Evolutionary conservation across 2,888 invertebrate genomes (phyloP).

Genomic region (Pherbina coryleti): DNA sequence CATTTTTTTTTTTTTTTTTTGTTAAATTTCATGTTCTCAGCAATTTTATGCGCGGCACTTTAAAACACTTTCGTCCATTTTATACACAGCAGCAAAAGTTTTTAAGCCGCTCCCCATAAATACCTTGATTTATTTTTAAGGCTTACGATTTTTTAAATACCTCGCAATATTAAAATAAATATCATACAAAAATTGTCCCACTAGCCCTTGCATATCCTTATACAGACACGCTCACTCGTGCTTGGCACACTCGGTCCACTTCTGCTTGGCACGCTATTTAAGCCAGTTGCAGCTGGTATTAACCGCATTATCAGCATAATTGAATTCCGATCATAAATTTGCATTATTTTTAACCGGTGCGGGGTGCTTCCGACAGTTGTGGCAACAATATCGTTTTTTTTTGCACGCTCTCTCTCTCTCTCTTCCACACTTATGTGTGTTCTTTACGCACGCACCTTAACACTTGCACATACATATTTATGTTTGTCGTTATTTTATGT

Average conservation of each 20-base stretch:
- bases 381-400: not conserved
- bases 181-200: too few species aligned
- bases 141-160: too few species aligned
- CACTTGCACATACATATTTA: not conserved
- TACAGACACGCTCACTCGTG: not conserved
- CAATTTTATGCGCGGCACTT: too few species aligned
- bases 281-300: constrained; percentile 39
- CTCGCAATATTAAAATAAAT: too few species aligned
- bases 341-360: constrained; percentile 32
- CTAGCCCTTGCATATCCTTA: too few species aligned
- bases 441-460: not conserved
- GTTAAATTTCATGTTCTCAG: too few species aligned
- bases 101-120: not conserved
- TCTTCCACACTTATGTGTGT: not conserved
- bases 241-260: not conserved
- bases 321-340: constrained; percentile 48
- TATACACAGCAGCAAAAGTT: too few species aligned
- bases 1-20: too few species aligned
- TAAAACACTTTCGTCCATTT: too few species aligned
- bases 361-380: not conserved
- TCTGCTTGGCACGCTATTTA: not conserved
- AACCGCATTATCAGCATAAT: constrained; percentile 46
- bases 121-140: not conserved
- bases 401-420: not conserved
- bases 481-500: not conserved